Evolutionary conservation across 1,140 invertebrate species (phyloP).

Genomic region (Drosophila repleta): DNA sequence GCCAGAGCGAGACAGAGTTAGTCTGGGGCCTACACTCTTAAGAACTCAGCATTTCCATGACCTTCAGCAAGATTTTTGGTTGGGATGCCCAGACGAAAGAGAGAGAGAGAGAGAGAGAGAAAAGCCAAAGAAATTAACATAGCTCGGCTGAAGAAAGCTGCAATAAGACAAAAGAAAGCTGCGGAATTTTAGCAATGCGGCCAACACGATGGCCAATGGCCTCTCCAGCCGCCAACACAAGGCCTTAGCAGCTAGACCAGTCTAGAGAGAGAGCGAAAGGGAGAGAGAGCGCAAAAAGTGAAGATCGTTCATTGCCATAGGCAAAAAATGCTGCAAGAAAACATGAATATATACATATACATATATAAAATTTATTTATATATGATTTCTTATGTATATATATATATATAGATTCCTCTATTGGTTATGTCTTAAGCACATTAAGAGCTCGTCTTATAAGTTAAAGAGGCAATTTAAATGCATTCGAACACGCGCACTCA

Average conservation of each 20-base stretch:
- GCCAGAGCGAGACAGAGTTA: too few species aligned
- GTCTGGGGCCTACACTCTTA: constrained; percentile 56
- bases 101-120: not conserved
- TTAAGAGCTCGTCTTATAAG: constrained; percentile 31
- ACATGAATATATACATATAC: not conserved
- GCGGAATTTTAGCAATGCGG: constrained; percentile 77
- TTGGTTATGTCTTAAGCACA: constrained; percentile 13
- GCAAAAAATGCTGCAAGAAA: not conserved
- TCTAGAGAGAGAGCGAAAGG: constrained; percentile 2
- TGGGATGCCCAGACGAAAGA: constrained; percentile 1
- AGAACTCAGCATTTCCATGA: constrained; percentile 57
- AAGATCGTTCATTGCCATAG: constrained; percentile 1
- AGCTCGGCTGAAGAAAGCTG: constrained; percentile 47
- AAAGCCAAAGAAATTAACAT: constrained; percentile 59
- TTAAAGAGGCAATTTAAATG: constrained; percentile 71
- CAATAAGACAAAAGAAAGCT: constrained; percentile 74
- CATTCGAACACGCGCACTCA: constrained; percentile 59
- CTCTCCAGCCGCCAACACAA: constrained; percentile 13
- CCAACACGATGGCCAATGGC: constrained; percentile 62
- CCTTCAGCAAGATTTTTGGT: constrained; percentile 46
- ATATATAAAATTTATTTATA: not conserved
- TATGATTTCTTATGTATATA: not conserved
- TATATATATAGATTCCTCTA: not conserved
- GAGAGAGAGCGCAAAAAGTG: constrained; percentile 1
- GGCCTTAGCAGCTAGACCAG: constrained; percentile 42